phyloP scores from a whole-genome alignment of 2,888 invertebrate species.

The Pachymerium ferrugineum region DNA sequence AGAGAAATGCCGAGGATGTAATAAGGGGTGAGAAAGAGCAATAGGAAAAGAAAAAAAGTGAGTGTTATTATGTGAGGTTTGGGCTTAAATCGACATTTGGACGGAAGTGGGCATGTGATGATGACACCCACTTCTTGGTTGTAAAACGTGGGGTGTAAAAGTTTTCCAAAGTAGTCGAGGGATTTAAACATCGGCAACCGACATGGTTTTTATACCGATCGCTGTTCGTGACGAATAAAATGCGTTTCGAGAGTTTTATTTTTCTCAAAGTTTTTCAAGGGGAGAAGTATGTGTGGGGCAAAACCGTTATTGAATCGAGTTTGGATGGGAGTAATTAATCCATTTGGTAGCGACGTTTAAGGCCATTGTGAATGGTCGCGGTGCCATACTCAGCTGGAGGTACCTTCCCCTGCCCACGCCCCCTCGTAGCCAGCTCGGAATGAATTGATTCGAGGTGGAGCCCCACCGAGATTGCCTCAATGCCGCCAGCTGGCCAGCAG shows the following conservation, averaged over 20 bases:
- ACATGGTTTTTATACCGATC: conserved; percentile 11
- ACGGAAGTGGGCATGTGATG: conserved; percentile 22
- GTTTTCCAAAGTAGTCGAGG: conserved; percentile 24
- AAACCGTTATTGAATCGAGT: conserved; percentile 3
- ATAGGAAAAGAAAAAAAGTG: conserved; percentile 30
- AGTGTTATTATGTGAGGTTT: conserved; percentile 25
- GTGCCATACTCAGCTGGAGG: conserved; percentile 22
- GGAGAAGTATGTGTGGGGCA: not conserved
- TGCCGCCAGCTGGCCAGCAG: conserved; percentile 11
- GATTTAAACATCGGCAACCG: conserved; percentile 12
- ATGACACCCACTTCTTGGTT: conserved; percentile 25
- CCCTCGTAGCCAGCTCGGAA: not conserved
- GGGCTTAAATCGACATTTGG: conserved; percentile 27
- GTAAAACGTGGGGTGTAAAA: conserved; percentile 26
- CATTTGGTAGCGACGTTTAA: conserved; percentile 23
- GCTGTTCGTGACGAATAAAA: conserved; percentile 19
- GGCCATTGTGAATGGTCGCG: conserved; percentile 14
- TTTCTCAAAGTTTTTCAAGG: not conserved
- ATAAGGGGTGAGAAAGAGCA: conserved; percentile 31
- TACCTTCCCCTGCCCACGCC: conserved; percentile 8
- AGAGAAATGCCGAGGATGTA: conserved; percentile 30
- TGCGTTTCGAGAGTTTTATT: not conserved
- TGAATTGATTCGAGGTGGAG: not conserved
- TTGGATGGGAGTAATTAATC: conserved; percentile 23
- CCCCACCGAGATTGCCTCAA: conserved; percentile 26